A percentile compares a stretch with the other conserved stretches of the same genome.
Evolutionary conservation across 2,797 vertebrate genomes (phyloP).

Genomic region (Lithobates sylvaticus): DNA sequence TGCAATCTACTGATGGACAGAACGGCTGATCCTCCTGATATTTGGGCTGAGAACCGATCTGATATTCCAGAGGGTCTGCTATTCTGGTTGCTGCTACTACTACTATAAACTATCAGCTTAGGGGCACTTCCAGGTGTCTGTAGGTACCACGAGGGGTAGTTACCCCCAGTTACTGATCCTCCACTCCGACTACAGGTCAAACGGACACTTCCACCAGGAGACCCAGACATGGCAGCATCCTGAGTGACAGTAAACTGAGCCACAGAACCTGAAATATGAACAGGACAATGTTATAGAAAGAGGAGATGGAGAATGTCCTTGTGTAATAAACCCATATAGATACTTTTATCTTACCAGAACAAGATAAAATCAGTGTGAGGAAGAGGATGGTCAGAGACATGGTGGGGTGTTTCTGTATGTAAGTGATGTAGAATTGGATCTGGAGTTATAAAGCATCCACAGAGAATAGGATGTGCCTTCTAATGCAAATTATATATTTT

Average conservation of each 20-base stretch:
- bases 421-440: too few relatives aligned
- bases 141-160: constrained; percentile 20
- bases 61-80: not conserved
- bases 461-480: too few relatives aligned
- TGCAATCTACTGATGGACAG: constrained; percentile 58
- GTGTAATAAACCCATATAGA: too few relatives aligned
- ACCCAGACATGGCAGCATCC: not conserved
- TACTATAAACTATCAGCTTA: not conserved
- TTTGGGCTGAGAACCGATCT: constrained; percentile 6
- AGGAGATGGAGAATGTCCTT: too few relatives aligned
- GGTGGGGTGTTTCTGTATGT: too few relatives aligned
- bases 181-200: constrained; percentile 16
- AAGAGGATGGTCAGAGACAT: too few relatives aligned
- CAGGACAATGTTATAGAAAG: not conserved
- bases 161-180: constrained; percentile 7
- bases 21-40: accelerated
- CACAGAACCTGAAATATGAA: constrained; percentile 31
- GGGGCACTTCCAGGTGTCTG: constrained; percentile 1
- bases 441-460: too few relatives aligned
- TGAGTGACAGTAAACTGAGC: constrained; percentile 46
- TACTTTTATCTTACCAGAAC: too few relatives aligned
- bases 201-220: not conserved
- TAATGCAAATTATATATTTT: too few relatives aligned
- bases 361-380: too few relatives aligned
- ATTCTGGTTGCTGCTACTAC: not conserved